phyloP scores from a whole-genome alignment of 2,797 vertebrate species.

The Sebastes minor region DNA sequence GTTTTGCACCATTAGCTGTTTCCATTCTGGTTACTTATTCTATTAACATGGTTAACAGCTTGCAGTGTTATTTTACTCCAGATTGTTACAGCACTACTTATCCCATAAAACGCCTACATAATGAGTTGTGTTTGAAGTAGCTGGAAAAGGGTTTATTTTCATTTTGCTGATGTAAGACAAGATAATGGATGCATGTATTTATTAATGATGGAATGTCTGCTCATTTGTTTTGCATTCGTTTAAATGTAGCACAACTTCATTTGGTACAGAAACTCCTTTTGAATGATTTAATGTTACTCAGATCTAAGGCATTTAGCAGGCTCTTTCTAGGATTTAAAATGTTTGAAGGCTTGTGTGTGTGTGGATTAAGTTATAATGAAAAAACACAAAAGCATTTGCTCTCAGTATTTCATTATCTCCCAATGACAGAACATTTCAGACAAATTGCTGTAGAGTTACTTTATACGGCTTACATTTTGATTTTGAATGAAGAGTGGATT shows the following conservation, averaged over 20 bases:
- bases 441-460: constrained; percentile 40
- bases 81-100: constrained; percentile 29
- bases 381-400: constrained; percentile 23
- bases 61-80: constrained; percentile 54
- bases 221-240: constrained; percentile 46
- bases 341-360: constrained; percentile 34
- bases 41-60: constrained; percentile 49
- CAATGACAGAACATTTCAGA: constrained; percentile 20
- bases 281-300: constrained; percentile 40
- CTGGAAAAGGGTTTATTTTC: constrained; percentile 39
- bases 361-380: constrained; percentile 51
- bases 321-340: constrained; percentile 51
- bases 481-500: constrained; percentile 57
- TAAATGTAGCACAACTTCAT: constrained; percentile 50
- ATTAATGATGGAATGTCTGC: constrained; percentile 78
- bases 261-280: constrained; percentile 47
- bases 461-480: constrained; percentile 20
- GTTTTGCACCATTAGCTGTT: constrained; percentile 64
- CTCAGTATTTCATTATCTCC: constrained; percentile 35
- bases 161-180: constrained; percentile 60
- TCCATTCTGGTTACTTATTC: constrained; percentile 40
- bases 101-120: constrained; percentile 29
- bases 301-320: constrained; percentile 26
- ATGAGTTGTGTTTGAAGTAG: constrained; percentile 46
- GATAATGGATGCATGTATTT: constrained; percentile 80